Evolutionary conservation across 2,113 vertebrate species (phyloP), one percentile per base, ranked within the genome.

Genomic region (Verasper variegatus): DNA sequence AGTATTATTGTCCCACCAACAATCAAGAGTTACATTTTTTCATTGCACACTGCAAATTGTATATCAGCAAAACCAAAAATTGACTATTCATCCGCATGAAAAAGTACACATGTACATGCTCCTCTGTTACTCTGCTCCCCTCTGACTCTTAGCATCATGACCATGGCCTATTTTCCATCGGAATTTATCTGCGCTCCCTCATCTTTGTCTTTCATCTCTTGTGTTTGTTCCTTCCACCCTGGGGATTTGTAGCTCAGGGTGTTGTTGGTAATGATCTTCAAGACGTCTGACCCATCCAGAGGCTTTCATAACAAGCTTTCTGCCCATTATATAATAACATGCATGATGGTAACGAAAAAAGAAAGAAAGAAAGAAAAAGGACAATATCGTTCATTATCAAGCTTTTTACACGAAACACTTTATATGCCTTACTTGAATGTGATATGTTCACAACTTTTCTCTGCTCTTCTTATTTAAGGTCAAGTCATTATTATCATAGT

Each of bases 301-400:
- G 45, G 60, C 66, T 84, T 78, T 85, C 68, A 74, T 80, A 85
- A 88, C 76, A 82, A 78, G 27, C 68, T 26, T 75, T 72, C 62
- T 68, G 63, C 5, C 31, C 31, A 31, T 89, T 81, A 89, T 88
- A 82, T 89, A 82, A 90, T 72, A 86, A 72, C 35, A 31, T 40
- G 21, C 71, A 83, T 31, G 20, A 74, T 12, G 13, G 45, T 15
- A 45, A 68, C 55, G 21, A 21, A 31, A 6, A 31, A 31, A 31
- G 24, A 17, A 69, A 15, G 20, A n/a, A 15, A 23, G 21, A 14
- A 2, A 15, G 21, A 20, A 45, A 66, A n/a, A 70, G 17, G 18
- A 31, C 18, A 35, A 56, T 69, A 26, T 45, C 66, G 31, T 83
- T 31, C 56, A 77, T 81, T 80, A 73, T 81, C 1, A 0, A 76